phyloP scores from a whole-genome alignment of 2,797 vertebrate genomes.

The Trichosurus vulpecula region DNA sequence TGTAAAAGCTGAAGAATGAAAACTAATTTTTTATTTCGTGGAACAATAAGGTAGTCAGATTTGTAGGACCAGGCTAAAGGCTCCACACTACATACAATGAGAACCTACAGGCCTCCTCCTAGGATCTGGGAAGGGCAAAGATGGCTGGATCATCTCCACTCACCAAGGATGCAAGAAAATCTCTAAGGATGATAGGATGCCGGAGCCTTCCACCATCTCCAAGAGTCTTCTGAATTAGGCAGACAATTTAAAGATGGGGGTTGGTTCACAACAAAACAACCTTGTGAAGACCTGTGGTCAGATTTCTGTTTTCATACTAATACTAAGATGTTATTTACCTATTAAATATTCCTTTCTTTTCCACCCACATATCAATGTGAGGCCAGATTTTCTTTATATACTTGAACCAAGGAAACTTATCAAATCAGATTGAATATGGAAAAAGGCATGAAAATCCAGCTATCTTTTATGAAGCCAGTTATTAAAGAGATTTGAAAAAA shows the following conservation, averaged over 20 bases:
- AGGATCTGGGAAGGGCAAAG: background rate
- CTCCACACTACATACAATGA: background rate
- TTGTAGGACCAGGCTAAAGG: accelerated
- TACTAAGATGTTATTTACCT: background rate
- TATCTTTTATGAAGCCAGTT: background rate
- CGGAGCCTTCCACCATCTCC: background rate
- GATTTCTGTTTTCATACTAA: background rate
- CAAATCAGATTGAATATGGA: background rate
- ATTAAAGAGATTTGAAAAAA: background rate
- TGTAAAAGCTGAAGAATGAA: background rate
- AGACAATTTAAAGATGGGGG: background rate
- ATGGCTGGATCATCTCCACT: background rate
- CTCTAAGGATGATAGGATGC: background rate
- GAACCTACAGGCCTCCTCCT: background rate
- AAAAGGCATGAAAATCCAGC: background rate
- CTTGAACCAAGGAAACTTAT: background rate
- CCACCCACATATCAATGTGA: background rate
- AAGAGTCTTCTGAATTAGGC: background rate
- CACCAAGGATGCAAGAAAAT: background rate
- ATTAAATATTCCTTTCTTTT: background rate
- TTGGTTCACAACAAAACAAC: background rate
- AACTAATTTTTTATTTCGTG: background rate
- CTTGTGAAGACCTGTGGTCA: background rate
- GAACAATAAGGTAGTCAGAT: background rate
- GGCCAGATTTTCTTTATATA: background rate